Evolutionary conservation across 1,140 invertebrate species (phyloP).

Genomic region (Orussus abietinus): DNA sequence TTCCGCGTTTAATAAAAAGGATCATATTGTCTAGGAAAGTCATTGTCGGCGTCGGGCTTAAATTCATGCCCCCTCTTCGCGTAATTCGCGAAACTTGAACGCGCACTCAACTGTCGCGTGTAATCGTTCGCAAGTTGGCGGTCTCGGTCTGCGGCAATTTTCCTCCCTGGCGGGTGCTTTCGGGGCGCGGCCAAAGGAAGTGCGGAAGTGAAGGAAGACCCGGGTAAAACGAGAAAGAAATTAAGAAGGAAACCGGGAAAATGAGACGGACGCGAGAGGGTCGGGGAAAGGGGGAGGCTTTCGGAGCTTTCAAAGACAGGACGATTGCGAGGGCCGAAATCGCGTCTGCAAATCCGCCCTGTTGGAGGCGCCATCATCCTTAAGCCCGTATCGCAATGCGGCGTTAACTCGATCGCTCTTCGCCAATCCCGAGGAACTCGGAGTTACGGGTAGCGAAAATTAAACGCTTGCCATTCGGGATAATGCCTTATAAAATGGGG

Average conservation of each 20-base stretch:
- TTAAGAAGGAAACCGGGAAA: neutral
- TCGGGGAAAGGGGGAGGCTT: constrained; percentile 15
- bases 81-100: too few species aligned
- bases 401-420: constrained; percentile 27
- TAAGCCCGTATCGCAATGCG: constrained; percentile 28
- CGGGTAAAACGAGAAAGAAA: constrained; percentile 1
- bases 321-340: constrained; percentile 16
- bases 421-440: too few species aligned
- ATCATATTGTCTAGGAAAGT: too few species aligned
- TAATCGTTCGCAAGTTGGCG: constrained; percentile 19
- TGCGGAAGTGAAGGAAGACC: neutral
- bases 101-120: constrained; percentile 9
- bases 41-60: too few species aligned
- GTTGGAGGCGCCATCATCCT: constrained; percentile 3
- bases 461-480: too few species aligned
- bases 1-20: too few species aligned
- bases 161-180: too few species aligned
- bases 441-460: too few species aligned
- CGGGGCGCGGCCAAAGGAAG: too few species aligned
- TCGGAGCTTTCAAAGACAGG: constrained; percentile 16
- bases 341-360: constrained; percentile 6
- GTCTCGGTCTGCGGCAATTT: constrained; percentile 12
- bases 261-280: constrained; percentile 9
- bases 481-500: too few species aligned
- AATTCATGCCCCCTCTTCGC: too few species aligned